These are phyloP conservation scores for Mola mola DNA, from an alignment of 2,113 vertebrate genomes.

Conservation along the genomic window DNA sequence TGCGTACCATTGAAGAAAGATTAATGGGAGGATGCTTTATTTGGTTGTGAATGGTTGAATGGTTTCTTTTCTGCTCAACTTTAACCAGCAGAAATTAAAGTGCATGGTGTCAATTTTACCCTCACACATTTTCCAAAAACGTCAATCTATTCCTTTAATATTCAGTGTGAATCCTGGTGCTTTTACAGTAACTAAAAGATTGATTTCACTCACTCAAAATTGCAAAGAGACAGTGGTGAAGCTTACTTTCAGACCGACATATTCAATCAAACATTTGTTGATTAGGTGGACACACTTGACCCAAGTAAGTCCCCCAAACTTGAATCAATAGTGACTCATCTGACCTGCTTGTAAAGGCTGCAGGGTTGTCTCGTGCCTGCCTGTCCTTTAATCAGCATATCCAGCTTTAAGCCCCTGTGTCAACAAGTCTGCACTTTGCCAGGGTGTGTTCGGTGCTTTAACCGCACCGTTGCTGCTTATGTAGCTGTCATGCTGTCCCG, in stretches of 20 bases:
- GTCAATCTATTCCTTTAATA: background rate
- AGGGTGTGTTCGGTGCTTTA: conserved; percentile 4
- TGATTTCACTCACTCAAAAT: background rate
- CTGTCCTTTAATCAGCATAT: conserved; percentile 34
- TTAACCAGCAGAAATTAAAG: no score
- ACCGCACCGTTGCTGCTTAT: background rate
- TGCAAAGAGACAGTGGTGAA: no score
- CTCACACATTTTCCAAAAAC: background rate
- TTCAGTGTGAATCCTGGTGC: background rate
- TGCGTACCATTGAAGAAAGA: no score
- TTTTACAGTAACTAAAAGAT: background rate
- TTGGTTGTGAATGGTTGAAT: no score
- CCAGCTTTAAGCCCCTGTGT: conserved; percentile 9
- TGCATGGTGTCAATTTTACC: no score
- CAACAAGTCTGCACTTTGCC: conserved; percentile 20
- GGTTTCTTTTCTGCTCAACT: no score
- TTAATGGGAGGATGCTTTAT: no score
- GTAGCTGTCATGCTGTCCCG: no score
- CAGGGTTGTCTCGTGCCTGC: conserved; percentile 2
- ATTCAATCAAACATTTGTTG: no score
- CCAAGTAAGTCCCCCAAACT: background rate
- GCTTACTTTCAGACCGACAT: no score
- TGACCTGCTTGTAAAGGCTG: conserved; percentile 18
- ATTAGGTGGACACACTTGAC: no score
- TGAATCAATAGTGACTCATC: conserved; percentile 19